Evolutionary conservation across 2,888 invertebrate species (phyloP), one percentile per base, ranked within the genome.

Genomic region (Hydrotaea cyrtoneurina): DNA sequence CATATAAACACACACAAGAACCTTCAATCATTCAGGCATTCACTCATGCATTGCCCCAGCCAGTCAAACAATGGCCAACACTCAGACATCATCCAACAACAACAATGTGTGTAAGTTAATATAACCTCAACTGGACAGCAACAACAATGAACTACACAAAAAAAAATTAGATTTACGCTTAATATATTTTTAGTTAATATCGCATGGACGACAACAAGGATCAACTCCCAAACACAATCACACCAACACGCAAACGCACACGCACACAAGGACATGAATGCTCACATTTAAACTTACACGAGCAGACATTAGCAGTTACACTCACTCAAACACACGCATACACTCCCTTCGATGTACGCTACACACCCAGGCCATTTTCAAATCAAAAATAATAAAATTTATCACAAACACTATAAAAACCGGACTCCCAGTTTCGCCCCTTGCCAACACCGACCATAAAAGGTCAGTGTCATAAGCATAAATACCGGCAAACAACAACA

Each of bases 151-250:
- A 31, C 31, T 31, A 31, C 13, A 69, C n/a, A 43, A 71, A 82
- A 39, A 76, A 72, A 82, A 80, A 82, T 80, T 80, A 83, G 78
- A 86, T 80, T 80, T 83, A 80, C 82, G 80, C 78, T 80, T 83
- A 78, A 85, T 85, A 85, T 82, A 85, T 85, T 85, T 66, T 85
- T 82, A 82, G 79, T 82, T 82, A 85, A 79, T 79, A 79, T 79
- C 72, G 79, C 59, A 79, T 85, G 76, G 76, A 82, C 76, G 75
- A 62, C 53, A 73, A 73, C 46, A 23, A 53, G 8, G 31, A 53
- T 66, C 36, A 73, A 50, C 19, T 36, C 11, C 69, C 3, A 50
- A 11, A n/a, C 50, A 39, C 10, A 53, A 39, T 8, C 39, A 39
- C 39, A 39, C 3, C 11, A 1, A 8, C 39, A 39, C 11, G 3